Conservation (phyloP, 2,888 invertebrate species). For the Xestoiulus laeticollis region DNA sequence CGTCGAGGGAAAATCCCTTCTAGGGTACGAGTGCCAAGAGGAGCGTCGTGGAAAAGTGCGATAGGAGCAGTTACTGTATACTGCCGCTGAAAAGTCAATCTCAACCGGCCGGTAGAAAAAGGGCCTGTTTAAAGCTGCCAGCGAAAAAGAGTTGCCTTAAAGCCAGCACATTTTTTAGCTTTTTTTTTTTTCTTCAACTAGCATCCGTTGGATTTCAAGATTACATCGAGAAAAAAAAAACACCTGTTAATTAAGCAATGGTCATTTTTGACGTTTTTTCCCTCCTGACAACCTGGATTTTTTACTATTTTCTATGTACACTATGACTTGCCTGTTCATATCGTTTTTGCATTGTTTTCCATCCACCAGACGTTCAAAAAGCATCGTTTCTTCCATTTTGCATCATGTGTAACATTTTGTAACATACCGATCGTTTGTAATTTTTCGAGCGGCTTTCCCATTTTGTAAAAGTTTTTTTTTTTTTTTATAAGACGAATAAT, state of each 20-base stretch:
- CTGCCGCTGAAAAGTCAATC: background rate
- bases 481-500: background rate
- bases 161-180: background rate
- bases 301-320: background rate
- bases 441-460: background rate
- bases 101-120: no score
- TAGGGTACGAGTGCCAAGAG: background rate
- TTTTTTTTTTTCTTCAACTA: background rate
- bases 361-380: constrained; percentile 2
- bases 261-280: background rate
- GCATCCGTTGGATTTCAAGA: background rate
- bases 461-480: background rate
- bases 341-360: constrained; percentile 29
- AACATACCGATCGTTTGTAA: constrained; percentile 6
- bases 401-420: background rate
- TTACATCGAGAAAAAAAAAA: background rate
- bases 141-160: background rate
- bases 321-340: constrained; percentile 8
- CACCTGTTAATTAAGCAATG: background rate
- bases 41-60: background rate
- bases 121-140: no score
- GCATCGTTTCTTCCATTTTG: background rate
- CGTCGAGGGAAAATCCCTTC: background rate
- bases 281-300: background rate
- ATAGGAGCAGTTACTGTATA: background rate